phyloP scores from a whole-genome alignment of 2,113 vertebrate species.

The Semnornis frantzii region DNA sequence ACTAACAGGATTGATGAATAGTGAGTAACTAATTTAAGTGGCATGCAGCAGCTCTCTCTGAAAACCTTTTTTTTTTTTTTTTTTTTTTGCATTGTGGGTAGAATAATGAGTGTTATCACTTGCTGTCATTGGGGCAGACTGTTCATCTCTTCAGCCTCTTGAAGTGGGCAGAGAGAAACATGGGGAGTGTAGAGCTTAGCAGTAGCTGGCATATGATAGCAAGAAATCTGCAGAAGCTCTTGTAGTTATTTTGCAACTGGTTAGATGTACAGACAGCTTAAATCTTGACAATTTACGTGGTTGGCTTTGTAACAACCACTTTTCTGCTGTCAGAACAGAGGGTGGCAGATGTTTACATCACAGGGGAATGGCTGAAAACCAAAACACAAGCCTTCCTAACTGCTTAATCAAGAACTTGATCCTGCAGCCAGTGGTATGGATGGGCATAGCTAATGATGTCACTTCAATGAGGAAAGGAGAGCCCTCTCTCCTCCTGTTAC shows the following conservation, averaged over 20 bases:
- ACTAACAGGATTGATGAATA: not conserved
- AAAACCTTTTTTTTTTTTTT: not conserved
- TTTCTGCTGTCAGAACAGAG: not conserved
- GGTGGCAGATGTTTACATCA: not conserved
- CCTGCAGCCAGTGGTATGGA: not conserved
- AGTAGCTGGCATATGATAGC: not conserved
- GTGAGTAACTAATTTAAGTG: not conserved
- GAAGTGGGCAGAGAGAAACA: not conserved
- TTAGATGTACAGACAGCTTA: not conserved
- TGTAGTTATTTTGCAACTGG: not conserved
- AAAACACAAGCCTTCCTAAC: not conserved
- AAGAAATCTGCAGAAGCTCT: not conserved
- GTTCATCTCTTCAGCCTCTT: not conserved
- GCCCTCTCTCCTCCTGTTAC: not conserved
- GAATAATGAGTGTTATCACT: not conserved
- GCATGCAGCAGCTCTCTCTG: not conserved
- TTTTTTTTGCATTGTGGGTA: not conserved
- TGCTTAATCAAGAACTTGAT: not conserved
- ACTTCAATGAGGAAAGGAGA: accelerated
- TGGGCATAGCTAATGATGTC: not conserved
- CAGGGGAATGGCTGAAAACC: not conserved
- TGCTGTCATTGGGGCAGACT: not conserved
- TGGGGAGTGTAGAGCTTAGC: not conserved
- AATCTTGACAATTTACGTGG: not conserved
- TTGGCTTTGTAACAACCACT: not conserved